These are phyloP conservation scores for Heliconius ethilla DNA, from an alignment of 2,888 invertebrate species.

Conservation along the genomic window DNA sequence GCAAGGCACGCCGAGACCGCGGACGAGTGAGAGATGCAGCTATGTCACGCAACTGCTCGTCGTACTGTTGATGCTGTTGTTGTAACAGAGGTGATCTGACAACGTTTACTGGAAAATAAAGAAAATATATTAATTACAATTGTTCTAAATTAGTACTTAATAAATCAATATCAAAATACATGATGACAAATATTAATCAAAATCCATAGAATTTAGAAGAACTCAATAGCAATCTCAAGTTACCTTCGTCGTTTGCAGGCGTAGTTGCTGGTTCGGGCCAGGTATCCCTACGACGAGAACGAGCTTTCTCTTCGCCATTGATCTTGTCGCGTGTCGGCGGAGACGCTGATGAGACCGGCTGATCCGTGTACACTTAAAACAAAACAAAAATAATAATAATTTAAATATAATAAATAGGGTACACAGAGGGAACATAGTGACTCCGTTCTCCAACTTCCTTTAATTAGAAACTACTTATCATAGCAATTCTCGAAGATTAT, in stretches of 20 bases:
- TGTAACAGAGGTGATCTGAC: conserved; percentile 74
- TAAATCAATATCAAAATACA: too few relatives aligned
- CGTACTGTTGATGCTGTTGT: conserved; percentile 78
- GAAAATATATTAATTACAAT: not conserved
- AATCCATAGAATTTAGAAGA: not conserved
- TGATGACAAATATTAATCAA: too few relatives aligned
- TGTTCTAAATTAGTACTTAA: not conserved
- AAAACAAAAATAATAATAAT: conserved; percentile 10
- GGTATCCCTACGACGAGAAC: conserved; percentile 79
- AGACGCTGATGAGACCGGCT: conserved; percentile 88
- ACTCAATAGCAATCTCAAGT: not conserved
- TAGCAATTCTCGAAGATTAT: not conserved
- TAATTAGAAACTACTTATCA: not conserved
- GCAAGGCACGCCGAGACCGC: conserved; percentile 78
- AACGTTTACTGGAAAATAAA: conserved; percentile 53
- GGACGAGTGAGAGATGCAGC: conserved; percentile 91
- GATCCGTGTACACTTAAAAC: conserved; percentile 83
- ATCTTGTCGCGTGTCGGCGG: conserved; percentile 91
- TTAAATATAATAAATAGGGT: not conserved
- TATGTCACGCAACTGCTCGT: conserved; percentile 90
- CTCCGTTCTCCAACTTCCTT: not conserved
- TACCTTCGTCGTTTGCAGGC: conserved; percentile 66
- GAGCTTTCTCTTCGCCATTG: conserved; percentile 87
- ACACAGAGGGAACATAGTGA: not conserved
- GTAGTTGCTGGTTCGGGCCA: conserved; percentile 70